Base-by-base conservation (phyloP, 2,113 vertebrate species). In the Megaleporinus macrocephalus region DNA sequence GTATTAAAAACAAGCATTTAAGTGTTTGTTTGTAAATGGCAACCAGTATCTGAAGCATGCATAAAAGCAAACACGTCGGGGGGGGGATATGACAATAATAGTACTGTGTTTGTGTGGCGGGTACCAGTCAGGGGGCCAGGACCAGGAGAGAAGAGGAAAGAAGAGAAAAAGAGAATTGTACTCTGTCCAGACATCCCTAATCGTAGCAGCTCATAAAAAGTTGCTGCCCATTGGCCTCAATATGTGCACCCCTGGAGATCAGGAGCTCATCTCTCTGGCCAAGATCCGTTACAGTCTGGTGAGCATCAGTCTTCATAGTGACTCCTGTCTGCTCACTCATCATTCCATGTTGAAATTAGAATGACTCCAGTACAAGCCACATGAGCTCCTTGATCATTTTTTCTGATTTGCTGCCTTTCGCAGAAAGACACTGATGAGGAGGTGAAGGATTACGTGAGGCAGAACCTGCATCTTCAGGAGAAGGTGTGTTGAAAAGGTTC, bases 381-480 rank as follows among this genome's bases (percentile, higher is more conserved):
- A 29, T 20, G 41, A 57, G 30, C 14, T 22, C 20, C 22, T 16
- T 36, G 14, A 20, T 51, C 5, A 81, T 0, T 82, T 0, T 82
- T 6, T 33, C 77, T 16, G 76, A 26, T 26, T 22, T 30, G 2
- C 5, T 82, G n/a, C 41, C 22, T 89, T 92, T 80, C 86, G 86
- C 91, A 99, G 98, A 98, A 92, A 92, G 98, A 99, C 86, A 99
- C 97, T 12, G 98, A 99, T 76, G 97, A 99, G n/a, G 98, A 99
- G 89, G 97, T 99, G 86, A 98, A 95, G 90, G 96, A 98, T 57
- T 94, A 98, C 73, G 79, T 99, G 85, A 93, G 93, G 61, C 96
- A 94, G 86, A 99, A 99, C 88, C 93, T 98, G 76, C 97, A 99
- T 87, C 93, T 99, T 78, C 97, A 96, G 84, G 97, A 98, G 84